Evolutionary conservation across 2,113 vertebrate species (phyloP).

Genomic region (Uria aalge): DNA sequence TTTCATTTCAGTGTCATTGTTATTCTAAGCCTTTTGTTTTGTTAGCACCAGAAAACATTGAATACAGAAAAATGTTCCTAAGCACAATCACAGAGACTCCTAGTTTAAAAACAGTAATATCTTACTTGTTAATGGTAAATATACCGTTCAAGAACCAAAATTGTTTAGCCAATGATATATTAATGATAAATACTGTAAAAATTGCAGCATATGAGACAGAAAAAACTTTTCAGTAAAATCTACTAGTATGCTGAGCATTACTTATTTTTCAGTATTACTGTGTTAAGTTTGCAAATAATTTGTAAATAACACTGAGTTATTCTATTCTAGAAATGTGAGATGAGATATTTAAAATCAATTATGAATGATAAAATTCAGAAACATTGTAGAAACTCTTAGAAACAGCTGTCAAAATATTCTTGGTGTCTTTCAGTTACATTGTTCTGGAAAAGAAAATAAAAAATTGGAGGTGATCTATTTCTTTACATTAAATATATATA

Average conservation of each 20-base stretch:
- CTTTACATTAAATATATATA: not conserved
- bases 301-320: not conserved
- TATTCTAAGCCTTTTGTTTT: not conserved
- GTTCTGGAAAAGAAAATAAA: not conserved
- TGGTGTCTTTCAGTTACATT: not conserved
- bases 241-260: not conserved
- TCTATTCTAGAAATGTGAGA: not conserved
- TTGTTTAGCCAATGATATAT: not conserved
- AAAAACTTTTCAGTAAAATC: not conserved
- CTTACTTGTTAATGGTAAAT: not conserved
- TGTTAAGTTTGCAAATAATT: not conserved
- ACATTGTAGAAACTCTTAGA: not conserved
- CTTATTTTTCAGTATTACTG: not conserved
- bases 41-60: not conserved
- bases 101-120: not conserved
- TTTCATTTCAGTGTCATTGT: not conserved
- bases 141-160: not conserved
- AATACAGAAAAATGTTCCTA: not conserved
- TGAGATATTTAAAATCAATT: not conserved
- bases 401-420: not conserved
- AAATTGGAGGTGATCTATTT: not conserved
- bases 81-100: not conserved
- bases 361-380: not conserved
- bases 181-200: not conserved
- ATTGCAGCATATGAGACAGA: not conserved